Base-by-base conservation (phyloP, 2,113 vertebrate genomes). In the Rynchops niger region DNA sequence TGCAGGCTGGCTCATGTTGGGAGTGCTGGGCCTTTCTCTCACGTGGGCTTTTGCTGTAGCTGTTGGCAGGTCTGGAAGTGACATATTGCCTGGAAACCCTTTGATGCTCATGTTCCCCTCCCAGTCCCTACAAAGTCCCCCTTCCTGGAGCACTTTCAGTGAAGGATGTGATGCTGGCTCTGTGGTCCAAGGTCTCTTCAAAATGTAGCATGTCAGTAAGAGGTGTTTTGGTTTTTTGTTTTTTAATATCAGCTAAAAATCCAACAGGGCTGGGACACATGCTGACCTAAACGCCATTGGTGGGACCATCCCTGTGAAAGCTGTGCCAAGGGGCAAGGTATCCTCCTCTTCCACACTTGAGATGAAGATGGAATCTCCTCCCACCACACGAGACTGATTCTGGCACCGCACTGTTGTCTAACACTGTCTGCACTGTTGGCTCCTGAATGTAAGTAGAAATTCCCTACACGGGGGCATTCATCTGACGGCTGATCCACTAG, bases 221-320 rank as follows among this genome's bases (percentile, higher is more conserved):
- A 85, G 12, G 43, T 27, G 5, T 14, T 74, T 22, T 22, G 6
- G 1, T 0, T 5, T 86, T 25, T 12, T 14, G 2, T 2, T 23
- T 72, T 72, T 78, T 38, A 72, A 7, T 42, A 65, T n/a, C 42
- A 65, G 36, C 32, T 27, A 67, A 40, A 71, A 91, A 91, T 78
- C 47, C 42, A 77, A 12, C 22, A 66, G 27, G 20, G 12, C 2
- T 77, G 81, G 56, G 66, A 82, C 38, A 47, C 32, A 30, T 4
- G 4, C 26, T 63, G 74, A 63, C 43, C 34, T 59, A 36, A 43
- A 78, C 42, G 23, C 19, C 0, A 0, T 1, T 50, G 32, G 1
- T 82, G 71, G 52, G 40, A 69, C 38, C 16, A 10, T n/a, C 29
- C 32, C 45, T 40, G 10, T 36, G 42, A 77, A 88, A 45, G 27